These are phyloP conservation scores for Callocephalon fimbriatum DNA, from an alignment of 2,113 vertebrate species.

Conservation along the genomic window DNA sequence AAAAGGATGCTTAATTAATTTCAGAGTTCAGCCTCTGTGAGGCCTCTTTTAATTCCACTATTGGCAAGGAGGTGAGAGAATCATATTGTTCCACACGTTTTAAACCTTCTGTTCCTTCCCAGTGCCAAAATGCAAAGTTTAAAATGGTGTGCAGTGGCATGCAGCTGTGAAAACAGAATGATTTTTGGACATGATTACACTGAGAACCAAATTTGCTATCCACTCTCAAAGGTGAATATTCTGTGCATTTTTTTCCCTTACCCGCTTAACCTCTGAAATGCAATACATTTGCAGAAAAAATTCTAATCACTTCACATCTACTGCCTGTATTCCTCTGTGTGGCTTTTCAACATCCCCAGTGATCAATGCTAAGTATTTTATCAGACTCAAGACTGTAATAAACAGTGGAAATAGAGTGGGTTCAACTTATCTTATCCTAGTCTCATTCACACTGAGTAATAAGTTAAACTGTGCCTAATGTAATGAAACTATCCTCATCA, in stretches of 20 bases:
- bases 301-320: slow-evolving; percentile 42
- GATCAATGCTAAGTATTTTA: slow-evolving; percentile 61
- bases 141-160: slow-evolving; percentile 13
- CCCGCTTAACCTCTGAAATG: slow-evolving; percentile 66
- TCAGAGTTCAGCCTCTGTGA: not conserved
- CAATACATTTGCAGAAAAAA: slow-evolving; percentile 56
- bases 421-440: slow-evolving; percentile 43
- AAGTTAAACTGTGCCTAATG: slow-evolving; percentile 33
- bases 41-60: not conserved
- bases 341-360: slow-evolving; percentile 33
- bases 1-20: slow-evolving; percentile 36
- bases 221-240: slow-evolving; percentile 59
- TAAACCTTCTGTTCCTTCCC: slow-evolving; percentile 39
- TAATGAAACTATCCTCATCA: slow-evolving; percentile 44
- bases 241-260: slow-evolving; percentile 31
- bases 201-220: slow-evolving; percentile 57
- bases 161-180: slow-evolving; percentile 67
- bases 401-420: slow-evolving; percentile 27
- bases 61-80: slow-evolving; percentile 20
- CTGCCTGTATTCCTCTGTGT: slow-evolving; percentile 39
- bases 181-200: slow-evolving; percentile 33
- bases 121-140: slow-evolving; percentile 45
- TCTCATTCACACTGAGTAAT: slow-evolving; percentile 20
- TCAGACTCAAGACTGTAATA: slow-evolving; percentile 43
- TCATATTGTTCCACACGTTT: not conserved